These are phyloP conservation scores for Emmelina monodactyla DNA, from an alignment of 2,888 invertebrate genomes.

Conservation along the genomic window DNA sequence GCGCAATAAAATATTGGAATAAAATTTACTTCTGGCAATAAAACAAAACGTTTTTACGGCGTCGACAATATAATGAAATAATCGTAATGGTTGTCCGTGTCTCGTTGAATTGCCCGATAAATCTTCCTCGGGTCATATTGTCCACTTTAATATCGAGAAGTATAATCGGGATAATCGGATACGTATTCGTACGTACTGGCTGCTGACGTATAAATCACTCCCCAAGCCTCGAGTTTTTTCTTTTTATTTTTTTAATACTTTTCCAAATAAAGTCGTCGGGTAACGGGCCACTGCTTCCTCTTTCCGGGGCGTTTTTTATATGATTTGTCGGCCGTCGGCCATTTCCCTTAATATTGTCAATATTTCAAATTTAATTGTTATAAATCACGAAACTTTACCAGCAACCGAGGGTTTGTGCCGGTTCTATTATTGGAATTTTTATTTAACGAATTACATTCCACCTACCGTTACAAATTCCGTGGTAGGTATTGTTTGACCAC, in stretches of 20 bases:
- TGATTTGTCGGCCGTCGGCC: slow-evolving; percentile 63
- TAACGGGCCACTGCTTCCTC: slow-evolving; percentile 61
- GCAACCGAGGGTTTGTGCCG: slow-evolving; percentile 38
- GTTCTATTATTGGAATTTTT: slow-evolving; percentile 48
- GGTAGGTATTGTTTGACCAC: slow-evolving; percentile 14
- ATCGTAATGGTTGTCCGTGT: slow-evolving; percentile 61
- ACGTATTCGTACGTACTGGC: slow-evolving; percentile 38
- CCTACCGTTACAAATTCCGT: no score
- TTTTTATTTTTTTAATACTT: slow-evolving; percentile 66
- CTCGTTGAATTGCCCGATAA: slow-evolving; percentile 61
- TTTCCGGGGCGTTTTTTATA: slow-evolving; percentile 63
- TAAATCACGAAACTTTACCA: slow-evolving; percentile 56
- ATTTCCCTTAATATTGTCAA: slow-evolving; percentile 64
- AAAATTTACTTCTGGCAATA: slow-evolving; percentile 54
- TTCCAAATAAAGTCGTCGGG: slow-evolving; percentile 64
- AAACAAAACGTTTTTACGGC: slow-evolving; percentile 65
- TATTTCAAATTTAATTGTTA: slow-evolving; percentile 66
- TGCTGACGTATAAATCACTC: slow-evolving; percentile 55
- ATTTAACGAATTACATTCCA: slow-evolving; percentile 27
- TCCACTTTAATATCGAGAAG: slow-evolving; percentile 67
- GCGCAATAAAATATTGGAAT: slow-evolving; percentile 61
- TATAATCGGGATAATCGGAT: slow-evolving; percentile 64
- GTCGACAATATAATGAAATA: slow-evolving; percentile 65
- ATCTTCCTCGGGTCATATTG: slow-evolving; percentile 66
- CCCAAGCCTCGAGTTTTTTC: slow-evolving; percentile 36